These are phyloP conservation scores for Saimiri boliviensis DNA, from an alignment of 2,113 vertebrate species.

Conservation along the genomic window DNA sequence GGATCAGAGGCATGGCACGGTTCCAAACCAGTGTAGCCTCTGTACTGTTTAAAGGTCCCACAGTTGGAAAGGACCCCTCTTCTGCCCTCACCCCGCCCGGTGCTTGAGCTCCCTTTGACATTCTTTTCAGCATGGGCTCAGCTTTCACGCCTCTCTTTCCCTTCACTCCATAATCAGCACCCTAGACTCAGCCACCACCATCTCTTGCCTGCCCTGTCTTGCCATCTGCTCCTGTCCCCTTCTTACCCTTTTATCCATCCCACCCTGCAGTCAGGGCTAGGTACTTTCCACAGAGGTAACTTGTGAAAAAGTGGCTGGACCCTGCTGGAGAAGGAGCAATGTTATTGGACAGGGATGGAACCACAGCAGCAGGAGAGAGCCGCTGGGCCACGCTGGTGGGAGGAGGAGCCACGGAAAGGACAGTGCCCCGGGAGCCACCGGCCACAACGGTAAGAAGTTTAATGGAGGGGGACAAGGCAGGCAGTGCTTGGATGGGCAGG, in stretches of 20 bases:
- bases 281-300: fast-evolving
- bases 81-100: no score
- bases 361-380: neutral
- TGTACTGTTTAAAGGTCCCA: neutral
- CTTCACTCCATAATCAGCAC: neutral
- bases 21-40: neutral
- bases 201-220: neutral
- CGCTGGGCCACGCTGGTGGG: fast-evolving
- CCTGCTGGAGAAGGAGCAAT: neutral
- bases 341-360: neutral
- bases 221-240: neutral
- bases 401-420: neutral
- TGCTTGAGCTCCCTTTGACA: neutral
- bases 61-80: neutral
- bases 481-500: neutral
- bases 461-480: neutral
- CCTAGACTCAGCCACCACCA: neutral
- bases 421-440: fast-evolving
- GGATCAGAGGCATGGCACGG: neutral
- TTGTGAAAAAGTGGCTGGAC: neutral
- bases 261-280: neutral
- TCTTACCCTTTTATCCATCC: no score
- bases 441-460: neutral
- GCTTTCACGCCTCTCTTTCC: neutral
- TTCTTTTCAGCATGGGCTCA: neutral